Evolutionary conservation across 2,888 invertebrate species (phyloP), one percentile per base, ranked within the genome.

Genomic region (Drosophila pullipes): DNA sequence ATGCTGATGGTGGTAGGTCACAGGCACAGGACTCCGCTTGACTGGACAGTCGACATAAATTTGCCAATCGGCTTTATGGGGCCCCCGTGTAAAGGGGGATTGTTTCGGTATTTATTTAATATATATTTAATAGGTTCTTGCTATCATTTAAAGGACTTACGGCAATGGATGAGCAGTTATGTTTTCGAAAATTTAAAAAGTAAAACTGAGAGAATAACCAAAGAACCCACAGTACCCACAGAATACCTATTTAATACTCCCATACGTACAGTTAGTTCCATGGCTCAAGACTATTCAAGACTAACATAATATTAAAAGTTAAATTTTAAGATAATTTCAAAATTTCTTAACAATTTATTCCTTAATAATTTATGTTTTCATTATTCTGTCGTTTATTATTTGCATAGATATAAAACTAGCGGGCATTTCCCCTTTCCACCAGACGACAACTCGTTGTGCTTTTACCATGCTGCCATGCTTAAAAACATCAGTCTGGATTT

Each of bases 21-120:
- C 41, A 39, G 30, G n/a, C 47, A 11, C 35, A 52, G 53, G 25
- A 55, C 37, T 30, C 6, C 53, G 35, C 53, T 58, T 22, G 41
- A 55, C 58, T 30, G 50, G 39, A 47, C 55, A 61, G 57, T 35
- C 54, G 33, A 74, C 57, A 78, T 57, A 64, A 74, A 78, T 78
- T 78, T 67, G 66, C 47, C 58, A 54, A 52, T 30, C 62, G 74
- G 41, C 74, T 62, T 47, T 57, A 62, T 58, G 72, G 41, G 63
- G 52, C 53, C 52, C 57, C n/a, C 44, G 50, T 62, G 62, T 35
- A n/a, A 59, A n/a, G 30, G 30, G 28, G 57, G 47, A 44, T 53
- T 55, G 18, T 47, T 69, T 28, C 49, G 52, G 25, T 28, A 49
- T 61, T n/a, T 13, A 41, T 37, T 50, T 11, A 65, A 60, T 63